Base-by-base conservation (phyloP, 2,888 invertebrate species). In the Calliphora vomitoria region DNA sequence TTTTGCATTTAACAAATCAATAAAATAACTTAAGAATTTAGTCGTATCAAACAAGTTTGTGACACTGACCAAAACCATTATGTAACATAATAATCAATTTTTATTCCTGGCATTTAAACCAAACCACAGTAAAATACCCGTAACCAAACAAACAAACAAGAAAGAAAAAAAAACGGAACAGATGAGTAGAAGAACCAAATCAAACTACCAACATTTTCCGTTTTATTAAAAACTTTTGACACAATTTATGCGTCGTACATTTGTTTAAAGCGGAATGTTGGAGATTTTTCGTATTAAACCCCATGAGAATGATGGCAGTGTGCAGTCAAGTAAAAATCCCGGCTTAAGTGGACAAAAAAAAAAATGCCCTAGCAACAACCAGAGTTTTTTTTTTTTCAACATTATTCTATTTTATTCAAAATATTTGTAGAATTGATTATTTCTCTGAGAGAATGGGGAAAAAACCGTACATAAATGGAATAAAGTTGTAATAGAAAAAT, bases 151-250 rank as follows among this genome's bases (percentile, higher is more conserved):
- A 53, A 4, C 4, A 76, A 64, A 38, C n/a, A 41, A 71, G n/a
- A 35, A 18, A 1, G 31, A 25, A 53, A 18, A 68, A 20, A 50
- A 13, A 6, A 15, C 4, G 53, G 4, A 82, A 55, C 3, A 60
- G 18, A 50, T 10, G 10, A 11, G 10, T 3, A 55, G 4, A 31
- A 71, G 18, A 71, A 82, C 25, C 31, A 76, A 69, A 80, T 68
- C 79, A 68, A 78, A 55, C 50, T 47, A 66, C 13, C 60, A 84
- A 60, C 47, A 79, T 66, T 69, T 74, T 62, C 62, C 60, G 31
- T 80, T 76, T 80, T 80, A 74, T 75, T 69, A 69, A 85, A 85
- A 85, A 85, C 69, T 85, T 85, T 85, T 85, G 85, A 81, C 80
- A 85, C 75, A 80, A 75, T 69, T 75, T 80, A 75, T 85, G 74